Evolutionary conservation across 2,888 invertebrate species (phyloP), one percentile per base, ranked within the genome.

Genomic region (Aphidoletes aphidimyza): DNA sequence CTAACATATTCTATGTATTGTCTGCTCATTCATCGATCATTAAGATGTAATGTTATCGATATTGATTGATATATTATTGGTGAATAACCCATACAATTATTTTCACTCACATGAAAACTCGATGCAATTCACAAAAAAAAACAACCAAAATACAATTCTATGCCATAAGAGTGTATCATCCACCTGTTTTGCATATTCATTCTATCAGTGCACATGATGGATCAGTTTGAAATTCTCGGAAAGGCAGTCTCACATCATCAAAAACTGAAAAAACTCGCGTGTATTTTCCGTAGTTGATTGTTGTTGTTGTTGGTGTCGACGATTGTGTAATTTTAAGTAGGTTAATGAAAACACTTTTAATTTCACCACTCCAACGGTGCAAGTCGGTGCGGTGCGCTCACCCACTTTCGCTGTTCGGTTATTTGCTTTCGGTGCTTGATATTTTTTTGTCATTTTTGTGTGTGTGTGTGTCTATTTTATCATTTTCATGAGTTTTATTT

Each of bases 301-400:
- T n/a, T n/a, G n/a, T n/a, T n/a, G n/a, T n/a, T n/a, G n/a, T n/a
- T n/a, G n/a, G n/a, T n/a, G n/a, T 69, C 30, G 69, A 34, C 69
- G 69, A 69, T 69, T 69, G 69, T 69, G 69, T 69, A 69, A 69
- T 69, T 69, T 69, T 69, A 69, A 69, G 69, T 69, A 34, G 69
- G 69, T 69, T 69, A 69, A 69, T 69, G 69, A 69, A 69, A 54
- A 54, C 54, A 54, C 54, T 54, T 54, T 54, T 54, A 54, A 54
- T 54, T 54, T 54, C 54, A 69, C 69, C 69, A 69, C 17, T 69
- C 30, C 14, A 69, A 6, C 34, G 69, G 69, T 69, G 69, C 69
- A 69, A 30, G 69, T 17, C 17, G 5, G 69, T 69, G 69, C 30
- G 69, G 54, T 54, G 9, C 11, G 17, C 17, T 47, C 54, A 3